Evolutionary conservation across 2,113 vertebrate species (phyloP).

Genomic region (Podilymbus podiceps): DNA sequence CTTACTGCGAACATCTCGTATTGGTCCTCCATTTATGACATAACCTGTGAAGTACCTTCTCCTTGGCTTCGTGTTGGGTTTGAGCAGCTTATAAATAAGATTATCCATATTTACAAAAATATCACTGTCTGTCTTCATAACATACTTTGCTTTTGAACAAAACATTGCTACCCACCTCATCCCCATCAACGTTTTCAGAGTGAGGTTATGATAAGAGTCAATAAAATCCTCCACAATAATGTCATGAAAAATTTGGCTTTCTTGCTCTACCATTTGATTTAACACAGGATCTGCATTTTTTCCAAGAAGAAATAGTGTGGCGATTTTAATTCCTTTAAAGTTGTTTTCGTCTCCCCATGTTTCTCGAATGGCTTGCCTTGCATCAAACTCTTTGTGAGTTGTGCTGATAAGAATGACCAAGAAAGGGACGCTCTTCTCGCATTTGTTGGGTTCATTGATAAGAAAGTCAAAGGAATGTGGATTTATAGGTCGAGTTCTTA

Average conservation of each 20-base stretch:
- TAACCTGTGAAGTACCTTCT: conserved; percentile 96
- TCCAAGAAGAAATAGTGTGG: conserved; percentile 93
- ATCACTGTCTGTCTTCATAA: conserved; percentile 99
- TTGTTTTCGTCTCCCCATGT: conserved; percentile 97
- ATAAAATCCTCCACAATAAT: conserved; percentile 97
- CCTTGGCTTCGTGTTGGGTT: conserved; percentile 93
- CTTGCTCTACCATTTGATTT: conserved; percentile 98
- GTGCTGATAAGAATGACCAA: conserved; percentile 97
- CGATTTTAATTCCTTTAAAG: conserved; percentile 87
- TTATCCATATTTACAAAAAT: conserved; percentile 99
- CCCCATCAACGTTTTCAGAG: conserved; percentile 96
- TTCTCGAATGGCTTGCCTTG: conserved; percentile 95
- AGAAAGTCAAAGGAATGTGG: conserved; percentile 93
- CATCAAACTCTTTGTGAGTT: conserved; percentile 97
- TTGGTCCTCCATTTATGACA: conserved; percentile 95
- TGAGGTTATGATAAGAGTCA: conserved; percentile 97
- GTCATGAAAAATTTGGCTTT: conserved; percentile 98
- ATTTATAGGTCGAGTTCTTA: conserved; percentile 94
- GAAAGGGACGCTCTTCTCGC: conserved; percentile 86
- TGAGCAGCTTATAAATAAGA: conserved; percentile 94
- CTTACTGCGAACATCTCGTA: conserved; percentile 96
- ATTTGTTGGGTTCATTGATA: conserved; percentile 95
- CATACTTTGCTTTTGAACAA: conserved; percentile 95
- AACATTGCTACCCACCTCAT: conserved; percentile 97
- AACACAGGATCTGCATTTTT: conserved; percentile 87